Percentiles rank a stretch among this genome's conserved stretches.
phyloP scores from a whole-genome alignment of 2,113 vertebrate species.

The Rhadina sibilatrix region DNA sequence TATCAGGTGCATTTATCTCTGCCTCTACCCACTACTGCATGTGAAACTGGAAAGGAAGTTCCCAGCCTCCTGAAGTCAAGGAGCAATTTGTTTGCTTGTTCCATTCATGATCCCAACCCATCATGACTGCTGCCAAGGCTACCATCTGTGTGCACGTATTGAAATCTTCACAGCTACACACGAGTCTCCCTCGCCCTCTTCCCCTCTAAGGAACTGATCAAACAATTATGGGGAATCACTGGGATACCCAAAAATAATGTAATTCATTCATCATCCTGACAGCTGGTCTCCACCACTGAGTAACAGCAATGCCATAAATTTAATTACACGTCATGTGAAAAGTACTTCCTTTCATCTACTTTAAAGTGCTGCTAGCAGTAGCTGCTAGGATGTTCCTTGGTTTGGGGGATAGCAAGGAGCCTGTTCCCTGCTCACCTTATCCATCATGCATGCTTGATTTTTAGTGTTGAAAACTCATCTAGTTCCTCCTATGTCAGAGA shows the following conservation, averaged over 20 bases:
- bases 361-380: neutral
- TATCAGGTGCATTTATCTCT: neutral
- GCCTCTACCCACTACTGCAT: neutral
- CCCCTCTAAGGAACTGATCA: neutral
- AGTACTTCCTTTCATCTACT: neutral
- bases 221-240: neutral
- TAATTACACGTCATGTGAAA: neutral
- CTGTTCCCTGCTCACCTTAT: neutral
- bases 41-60: neutral
- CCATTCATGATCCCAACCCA: fast-evolving
- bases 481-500: neutral
- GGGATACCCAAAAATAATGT: neutral
- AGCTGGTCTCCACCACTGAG: neutral
- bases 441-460: neutral
- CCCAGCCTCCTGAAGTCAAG: neutral
- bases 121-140: fast-evolving
- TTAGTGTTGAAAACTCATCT: neutral
- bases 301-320: neutral
- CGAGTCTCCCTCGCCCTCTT: neutral
- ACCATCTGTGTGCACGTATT: fast-evolving
- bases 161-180: neutral
- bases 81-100: neutral
- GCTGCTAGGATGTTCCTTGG: neutral
- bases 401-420: neutral
- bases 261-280: neutral